phyloP scores from a whole-genome alignment of 2,888 invertebrate genomes.

The Homarus gammarus region DNA sequence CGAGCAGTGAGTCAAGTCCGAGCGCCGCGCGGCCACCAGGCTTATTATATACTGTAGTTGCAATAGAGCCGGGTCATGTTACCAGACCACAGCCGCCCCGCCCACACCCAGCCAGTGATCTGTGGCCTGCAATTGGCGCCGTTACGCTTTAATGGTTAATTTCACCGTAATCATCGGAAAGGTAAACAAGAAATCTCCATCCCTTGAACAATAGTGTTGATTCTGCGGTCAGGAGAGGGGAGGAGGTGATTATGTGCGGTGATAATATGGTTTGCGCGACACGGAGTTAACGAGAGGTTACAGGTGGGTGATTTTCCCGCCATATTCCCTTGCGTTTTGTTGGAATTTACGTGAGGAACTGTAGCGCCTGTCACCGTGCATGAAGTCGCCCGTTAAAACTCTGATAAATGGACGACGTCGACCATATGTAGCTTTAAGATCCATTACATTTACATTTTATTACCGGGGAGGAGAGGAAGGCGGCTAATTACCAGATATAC shows the following conservation, averaged over 20 bases:
- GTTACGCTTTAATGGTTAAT: conserved; percentile 51
- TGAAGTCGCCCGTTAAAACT: background rate
- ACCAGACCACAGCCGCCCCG: background rate
- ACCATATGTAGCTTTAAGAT: background rate
- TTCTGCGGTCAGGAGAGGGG: conserved; percentile 8
- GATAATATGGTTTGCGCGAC: conserved; percentile 14
- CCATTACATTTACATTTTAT: background rate
- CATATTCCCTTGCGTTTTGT: conserved; percentile 6
- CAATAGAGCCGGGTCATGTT: conserved; percentile 23
- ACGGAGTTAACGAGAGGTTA: conserved; percentile 14
- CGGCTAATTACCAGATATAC: background rate
- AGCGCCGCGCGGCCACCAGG: background rate
- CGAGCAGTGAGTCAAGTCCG: background rate
- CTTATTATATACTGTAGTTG: conserved; percentile 4
- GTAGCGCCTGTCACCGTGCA: no score
- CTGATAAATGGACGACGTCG: background rate
- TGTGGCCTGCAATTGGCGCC: conserved; percentile 42
- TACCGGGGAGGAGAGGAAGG: background rate
- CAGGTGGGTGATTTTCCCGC: background rate
- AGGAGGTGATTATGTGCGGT: background rate
- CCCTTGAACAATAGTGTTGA: conserved; percentile 7
- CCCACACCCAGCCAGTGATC: background rate
- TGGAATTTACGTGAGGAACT: no score
- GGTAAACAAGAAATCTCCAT: conserved; percentile 23
- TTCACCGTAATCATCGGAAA: conserved; percentile 36